phyloP scores from a whole-genome alignment of 2,888 invertebrate genomes.

The Nomada fabriciana region DNA sequence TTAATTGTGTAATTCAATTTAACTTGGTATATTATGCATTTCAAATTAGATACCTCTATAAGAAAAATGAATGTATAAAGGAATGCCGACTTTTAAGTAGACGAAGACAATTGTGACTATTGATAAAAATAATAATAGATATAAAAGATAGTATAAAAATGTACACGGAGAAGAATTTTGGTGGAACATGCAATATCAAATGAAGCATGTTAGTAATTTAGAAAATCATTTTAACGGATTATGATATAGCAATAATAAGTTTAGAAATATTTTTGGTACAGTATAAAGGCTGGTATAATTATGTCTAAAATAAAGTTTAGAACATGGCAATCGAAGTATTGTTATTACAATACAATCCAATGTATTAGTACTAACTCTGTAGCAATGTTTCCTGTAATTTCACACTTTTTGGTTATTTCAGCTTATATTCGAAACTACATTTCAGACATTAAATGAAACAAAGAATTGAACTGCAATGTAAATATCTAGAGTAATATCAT shows the following conservation, averaged over 20 bases:
- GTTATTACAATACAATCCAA: slow-evolving; percentile 23
- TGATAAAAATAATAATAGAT: slow-evolving; percentile 21
- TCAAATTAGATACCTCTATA: slow-evolving; percentile 22
- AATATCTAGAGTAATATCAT: slow-evolving; percentile 80
- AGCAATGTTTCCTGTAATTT: not conserved
- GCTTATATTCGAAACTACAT: not conserved
- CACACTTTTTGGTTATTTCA: slow-evolving; percentile 1
- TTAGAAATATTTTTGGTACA: slow-evolving; percentile 50
- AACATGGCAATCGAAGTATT: slow-evolving; percentile 13
- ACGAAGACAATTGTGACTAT: slow-evolving; percentile 22
- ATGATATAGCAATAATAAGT: slow-evolving; percentile 54
- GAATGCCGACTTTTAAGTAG: slow-evolving; percentile 16
- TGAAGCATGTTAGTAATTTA: slow-evolving; percentile 25
- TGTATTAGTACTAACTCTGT: not conserved
- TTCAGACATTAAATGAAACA: slow-evolving; percentile 7
- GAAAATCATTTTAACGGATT: slow-evolving; percentile 40
- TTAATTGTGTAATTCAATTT: slow-evolving; percentile 2
- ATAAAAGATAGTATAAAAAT: slow-evolving; percentile 38
- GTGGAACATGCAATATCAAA: slow-evolving; percentile 20
- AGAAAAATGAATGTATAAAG: slow-evolving; percentile 13
- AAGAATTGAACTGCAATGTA: slow-evolving; percentile 80
- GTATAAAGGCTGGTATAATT: slow-evolving; percentile 62
- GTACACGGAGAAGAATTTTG: slow-evolving; percentile 33
- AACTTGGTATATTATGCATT: slow-evolving; percentile 12
- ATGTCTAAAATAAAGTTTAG: slow-evolving; percentile 9